phyloP scores from a whole-genome alignment of 2,797 vertebrate genomes.

The Nannoperca obscura region DNA sequence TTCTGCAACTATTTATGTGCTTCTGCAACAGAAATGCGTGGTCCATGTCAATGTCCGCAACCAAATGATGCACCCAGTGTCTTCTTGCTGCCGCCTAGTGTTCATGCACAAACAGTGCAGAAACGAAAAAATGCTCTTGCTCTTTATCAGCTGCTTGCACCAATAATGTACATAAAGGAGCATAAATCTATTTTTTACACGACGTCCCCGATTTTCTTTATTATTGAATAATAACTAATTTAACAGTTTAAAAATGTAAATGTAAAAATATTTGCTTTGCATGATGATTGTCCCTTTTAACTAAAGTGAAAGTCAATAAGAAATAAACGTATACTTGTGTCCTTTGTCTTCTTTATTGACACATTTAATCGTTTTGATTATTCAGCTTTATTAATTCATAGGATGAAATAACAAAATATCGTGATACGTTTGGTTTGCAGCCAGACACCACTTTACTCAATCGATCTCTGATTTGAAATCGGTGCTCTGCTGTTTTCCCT shows the following conservation, averaged over 20 bases:
- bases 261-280: background rate
- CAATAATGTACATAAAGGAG: too few species aligned
- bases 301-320: background rate
- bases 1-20: background rate
- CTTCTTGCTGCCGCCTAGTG: conserved; percentile 76
- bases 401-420: background rate
- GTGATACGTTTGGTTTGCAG: background rate
- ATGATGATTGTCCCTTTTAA: background rate
- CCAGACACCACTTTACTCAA: background rate
- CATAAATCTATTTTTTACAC: background rate
- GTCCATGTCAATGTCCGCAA: background rate
- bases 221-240: background rate
- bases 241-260: accelerated
- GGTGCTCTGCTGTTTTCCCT: conserved; percentile 63
- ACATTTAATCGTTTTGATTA: too few species aligned
- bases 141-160: background rate
- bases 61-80: background rate
- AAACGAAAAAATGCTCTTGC: background rate
- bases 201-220: background rate
- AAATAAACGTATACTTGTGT: too few species aligned
- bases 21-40: background rate
- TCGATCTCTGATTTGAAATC: conserved; percentile 50
- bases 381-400: background rate
- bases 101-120: conserved; percentile 18
- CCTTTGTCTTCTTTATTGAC: background rate